Evolutionary conservation across 2,888 invertebrate species (phyloP).

Genomic region (Apodemia mormo): DNA sequence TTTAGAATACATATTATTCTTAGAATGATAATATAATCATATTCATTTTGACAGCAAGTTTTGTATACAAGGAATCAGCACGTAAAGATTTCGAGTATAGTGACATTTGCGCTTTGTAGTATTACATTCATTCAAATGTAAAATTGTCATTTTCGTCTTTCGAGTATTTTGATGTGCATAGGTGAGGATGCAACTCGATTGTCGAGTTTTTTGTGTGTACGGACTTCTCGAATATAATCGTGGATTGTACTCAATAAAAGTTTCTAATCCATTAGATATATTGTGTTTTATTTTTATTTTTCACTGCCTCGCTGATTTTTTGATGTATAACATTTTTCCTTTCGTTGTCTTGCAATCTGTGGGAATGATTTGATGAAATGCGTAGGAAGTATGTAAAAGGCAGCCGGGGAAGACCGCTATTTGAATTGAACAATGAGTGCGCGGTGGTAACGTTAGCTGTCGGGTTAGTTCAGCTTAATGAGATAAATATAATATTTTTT

Average conservation of each 20-base stretch:
- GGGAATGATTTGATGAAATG: no score
- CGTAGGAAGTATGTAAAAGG: no score
- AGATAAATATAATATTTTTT: no score
- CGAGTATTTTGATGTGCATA: slow-evolving; percentile 49
- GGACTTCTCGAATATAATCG: slow-evolving; percentile 64
- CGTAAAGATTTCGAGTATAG: slow-evolving; percentile 49
- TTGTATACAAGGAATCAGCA: slow-evolving; percentile 4
- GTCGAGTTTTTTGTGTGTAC: slow-evolving; percentile 50
- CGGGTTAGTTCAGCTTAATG: no score
- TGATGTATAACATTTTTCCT: neutral
- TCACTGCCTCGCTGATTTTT: neutral
- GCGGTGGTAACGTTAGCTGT: no score
- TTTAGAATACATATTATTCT: no score
- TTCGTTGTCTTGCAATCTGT: no score
- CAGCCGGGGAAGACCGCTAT: no score
- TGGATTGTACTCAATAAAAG: slow-evolving; percentile 80
- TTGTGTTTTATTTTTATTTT: slow-evolving; percentile 16
- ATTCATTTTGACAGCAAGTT: neutral
- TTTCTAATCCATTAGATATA: slow-evolving; percentile 79
- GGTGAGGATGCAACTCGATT: slow-evolving; percentile 42
- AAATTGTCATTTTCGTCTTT: slow-evolving; percentile 55
- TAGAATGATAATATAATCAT: neutral
- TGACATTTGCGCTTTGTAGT: slow-evolving; percentile 72
- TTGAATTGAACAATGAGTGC: no score
- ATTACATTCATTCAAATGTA: slow-evolving; percentile 69